Evolutionary conservation across 2,113 vertebrate species (phyloP), one percentile per base, ranked within the genome.

Genomic region (Setophaga coronata): DNA sequence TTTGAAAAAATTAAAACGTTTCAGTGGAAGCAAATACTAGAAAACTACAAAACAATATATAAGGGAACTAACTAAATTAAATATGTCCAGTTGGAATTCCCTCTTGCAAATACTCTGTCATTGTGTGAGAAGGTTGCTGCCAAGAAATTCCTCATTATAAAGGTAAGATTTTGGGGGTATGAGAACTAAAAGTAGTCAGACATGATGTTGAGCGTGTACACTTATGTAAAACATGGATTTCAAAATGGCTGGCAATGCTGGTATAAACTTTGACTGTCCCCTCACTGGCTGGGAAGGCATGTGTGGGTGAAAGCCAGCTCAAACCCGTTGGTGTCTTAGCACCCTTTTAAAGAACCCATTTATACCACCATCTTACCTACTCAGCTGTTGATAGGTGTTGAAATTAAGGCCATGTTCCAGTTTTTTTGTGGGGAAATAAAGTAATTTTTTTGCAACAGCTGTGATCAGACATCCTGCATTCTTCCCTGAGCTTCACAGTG

Each of bases 281-380:
- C 18, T 25, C 20, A 21, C 8, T 31, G 10, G 8, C 33, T 4
- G 1, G 40, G 50, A 53, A 58, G 23, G 28, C 20, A 20, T 18
- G 8, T 2, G 4, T 17, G 43, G 3, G 7, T 25, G 36, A 25
- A 53, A 88, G 25, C 5, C 48, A 23, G 29, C 6, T 47, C 42
- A 69, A 29, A 6, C 7, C 26, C 1, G 0, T 58, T 34, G 10
- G 6, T 45, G 7, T 51, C 25, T 43, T 60, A 10, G 31, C 0
- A 3, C 4, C 47, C 43, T 48, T 51, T 79, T 24, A 64, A 60
- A 5, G 15, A 29, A 40, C 24, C 40, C 4, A 28, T 60, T 65
- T 79, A 47, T 10, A 54, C 2, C 33, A 26, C 10, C 10, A 51
- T 29, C 31, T 66, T 34, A n/a, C 50, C 47, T 33, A 15, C 14